Base-by-base conservation (phyloP, 2,797 vertebrate genomes). In the Avahi laniger region DNA sequence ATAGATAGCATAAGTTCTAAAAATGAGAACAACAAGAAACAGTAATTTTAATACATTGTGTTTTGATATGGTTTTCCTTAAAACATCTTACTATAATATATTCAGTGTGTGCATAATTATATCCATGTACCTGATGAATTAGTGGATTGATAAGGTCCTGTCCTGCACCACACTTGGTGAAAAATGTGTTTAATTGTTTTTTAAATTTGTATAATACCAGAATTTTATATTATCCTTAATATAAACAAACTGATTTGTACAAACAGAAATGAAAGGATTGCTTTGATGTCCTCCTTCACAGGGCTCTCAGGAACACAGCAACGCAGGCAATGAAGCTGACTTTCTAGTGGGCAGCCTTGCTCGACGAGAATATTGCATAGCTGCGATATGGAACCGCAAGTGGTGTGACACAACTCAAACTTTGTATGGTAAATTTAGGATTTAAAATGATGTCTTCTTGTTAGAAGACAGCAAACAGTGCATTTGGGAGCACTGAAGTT, bases 381-480 rank as follows among this genome's bases (percentile, higher is more conserved):
- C 14, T 17, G 20, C 35, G 87, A 15, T 35, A 33, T 8, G n/a
- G 73, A 79, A 38, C 76, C 24, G 15, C 17, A 43, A 41, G 43
- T 13, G 17, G 22, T 35, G 4, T 54, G 65, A 46, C 52, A 67
- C 28, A 57, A 4, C 50, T 35, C n/a, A n/a, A 67, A 76, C 48
- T 35, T 28, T 50, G 72, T 15, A 11, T 75, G 86, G 33, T 38
- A 28, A 30, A 65, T 43, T 85, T 38, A 73, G 76, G 18, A 54
- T 67, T 85, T 69, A 73, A n/a, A 75, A 48, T 13, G 75, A 69
- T 81, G 88, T 2, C 26, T 97, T 91, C 70, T 92, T 93, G 57
- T 84, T 35, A 72, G 75, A 92, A 86, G 57, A 89, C 5, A 72
- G 78, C 35, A 88, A 82, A 91, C 43, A 94, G 48, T 35, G 81